phyloP scores from a whole-genome alignment of 2,113 vertebrate genomes.

The Micronisus gabar region DNA sequence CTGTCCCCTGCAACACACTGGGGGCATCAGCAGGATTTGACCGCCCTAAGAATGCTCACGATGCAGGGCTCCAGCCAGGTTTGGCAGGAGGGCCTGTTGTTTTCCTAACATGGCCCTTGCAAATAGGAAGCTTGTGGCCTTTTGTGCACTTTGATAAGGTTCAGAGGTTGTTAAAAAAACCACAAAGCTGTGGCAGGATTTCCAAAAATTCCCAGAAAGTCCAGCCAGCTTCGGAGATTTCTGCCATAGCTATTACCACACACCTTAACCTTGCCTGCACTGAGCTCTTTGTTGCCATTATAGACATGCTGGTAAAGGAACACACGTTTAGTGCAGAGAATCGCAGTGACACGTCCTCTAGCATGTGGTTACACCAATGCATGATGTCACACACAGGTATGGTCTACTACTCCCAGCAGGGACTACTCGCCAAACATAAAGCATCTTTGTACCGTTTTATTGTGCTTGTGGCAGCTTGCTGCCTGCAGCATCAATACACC shows the following conservation, averaged over 20 bases:
- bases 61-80: neutral
- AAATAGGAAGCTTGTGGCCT: neutral
- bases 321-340: neutral
- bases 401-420: neutral
- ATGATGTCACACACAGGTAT: fast-evolving
- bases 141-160: neutral
- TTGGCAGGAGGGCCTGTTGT: neutral
- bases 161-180: neutral
- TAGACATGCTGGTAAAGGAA: fast-evolving
- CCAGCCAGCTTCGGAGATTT: neutral
- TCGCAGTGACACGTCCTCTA: fast-evolving
- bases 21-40: neutral
- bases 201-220: neutral
- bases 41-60: fast-evolving
- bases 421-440: neutral
- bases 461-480: neutral
- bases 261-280: fast-evolving
- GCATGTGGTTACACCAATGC: fast-evolving
- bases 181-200: neutral
- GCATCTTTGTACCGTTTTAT: fast-evolving
- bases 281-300: neutral
- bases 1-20: neutral
- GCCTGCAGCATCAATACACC: neutral
- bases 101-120: neutral
- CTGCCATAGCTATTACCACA: neutral